Evolutionary conservation across 2,113 vertebrate genomes (phyloP), one percentile per base, ranked within the genome.

Genomic region (Ailuropoda melanoleuca): DNA sequence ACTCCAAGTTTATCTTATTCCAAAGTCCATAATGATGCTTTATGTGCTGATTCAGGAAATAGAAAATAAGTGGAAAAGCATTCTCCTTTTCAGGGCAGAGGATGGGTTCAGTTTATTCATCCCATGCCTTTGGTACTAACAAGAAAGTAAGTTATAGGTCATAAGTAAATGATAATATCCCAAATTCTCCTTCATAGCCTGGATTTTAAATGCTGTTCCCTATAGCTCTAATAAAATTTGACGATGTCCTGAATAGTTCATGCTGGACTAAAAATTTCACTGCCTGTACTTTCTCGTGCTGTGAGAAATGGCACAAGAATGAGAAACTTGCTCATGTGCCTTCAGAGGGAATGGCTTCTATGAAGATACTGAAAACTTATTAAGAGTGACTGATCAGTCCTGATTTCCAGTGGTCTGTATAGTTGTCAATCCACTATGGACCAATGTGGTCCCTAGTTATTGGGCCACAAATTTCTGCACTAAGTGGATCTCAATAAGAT

Each of bases 231-330:
- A 77, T 46, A 60, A 83, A 92, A 58, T 86, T 75, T 90, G 29
- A 68, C 17, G 80, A 23, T 92, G 39, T 77, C 68, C 39, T 66
- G 26, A 90, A 53, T 74, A 75, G 46, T 66, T 84, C 37, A 56
- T 77, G 77, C 37, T 75, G 19, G 10, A 75, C 37, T 93, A 21
- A 66, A 87, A 55, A 62, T 8, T 48, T 84, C 68, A 50, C 21
- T 91, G 19, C n/a, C 18, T 90, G n/a, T 8, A 93, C 58, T 96
- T 95, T 77, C 26, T 84, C 77, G 93, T 58, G 48, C 23, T 72
- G 2, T 93, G 58, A 8, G 6, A 95, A 93, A 74, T 80, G 14
- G 15, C 11, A 48, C n/a, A 78, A 82, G 66, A 64, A 43, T 21
- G 24, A 84, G 86, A 84, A 80, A 84, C 13, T n/a, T 68, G 4